Evolutionary conservation across 2,797 vertebrate genomes (phyloP).

Genomic region (Phoebastria nigripes): DNA sequence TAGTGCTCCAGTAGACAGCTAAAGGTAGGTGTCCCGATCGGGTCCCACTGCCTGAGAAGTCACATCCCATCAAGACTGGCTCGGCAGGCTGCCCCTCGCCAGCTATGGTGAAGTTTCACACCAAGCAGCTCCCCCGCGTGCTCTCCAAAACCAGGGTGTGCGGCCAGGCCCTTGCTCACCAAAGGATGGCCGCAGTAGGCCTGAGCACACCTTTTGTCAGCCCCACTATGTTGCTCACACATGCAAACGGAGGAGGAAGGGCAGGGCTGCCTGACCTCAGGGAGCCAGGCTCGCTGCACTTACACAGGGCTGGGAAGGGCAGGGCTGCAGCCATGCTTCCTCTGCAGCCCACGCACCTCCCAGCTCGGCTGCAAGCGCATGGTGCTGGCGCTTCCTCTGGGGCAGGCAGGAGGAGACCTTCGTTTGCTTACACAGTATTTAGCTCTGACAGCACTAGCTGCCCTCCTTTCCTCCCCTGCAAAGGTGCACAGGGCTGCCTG

Average conservation of each 20-base stretch:
- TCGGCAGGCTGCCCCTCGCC: fast-evolving
- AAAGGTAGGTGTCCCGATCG: neutral
- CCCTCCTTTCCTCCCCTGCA: neutral
- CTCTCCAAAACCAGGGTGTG: neutral
- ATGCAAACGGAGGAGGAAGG: neutral
- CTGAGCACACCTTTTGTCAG: neutral
- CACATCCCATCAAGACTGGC: neutral
- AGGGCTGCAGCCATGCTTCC: neutral
- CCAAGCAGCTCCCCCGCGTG: neutral
- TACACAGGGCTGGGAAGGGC: fast-evolving
- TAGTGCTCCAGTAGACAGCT: neutral
- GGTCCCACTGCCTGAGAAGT: neutral
- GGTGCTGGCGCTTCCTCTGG: fast-evolving
- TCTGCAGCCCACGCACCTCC: neutral
- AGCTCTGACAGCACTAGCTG: neutral
- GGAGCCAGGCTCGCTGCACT: fast-evolving
- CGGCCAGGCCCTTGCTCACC: neutral
- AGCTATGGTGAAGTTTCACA: neutral
- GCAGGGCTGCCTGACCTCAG: neutral
- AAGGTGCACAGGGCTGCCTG: neutral
- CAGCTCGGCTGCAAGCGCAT: fast-evolving
- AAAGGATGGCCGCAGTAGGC: neutral
- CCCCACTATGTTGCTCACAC: neutral
- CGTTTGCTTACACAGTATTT: neutral
- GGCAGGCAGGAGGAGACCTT: neutral